Base-by-base conservation (phyloP, 2,888 invertebrate species). In the Drosophila villosipedis region DNA sequence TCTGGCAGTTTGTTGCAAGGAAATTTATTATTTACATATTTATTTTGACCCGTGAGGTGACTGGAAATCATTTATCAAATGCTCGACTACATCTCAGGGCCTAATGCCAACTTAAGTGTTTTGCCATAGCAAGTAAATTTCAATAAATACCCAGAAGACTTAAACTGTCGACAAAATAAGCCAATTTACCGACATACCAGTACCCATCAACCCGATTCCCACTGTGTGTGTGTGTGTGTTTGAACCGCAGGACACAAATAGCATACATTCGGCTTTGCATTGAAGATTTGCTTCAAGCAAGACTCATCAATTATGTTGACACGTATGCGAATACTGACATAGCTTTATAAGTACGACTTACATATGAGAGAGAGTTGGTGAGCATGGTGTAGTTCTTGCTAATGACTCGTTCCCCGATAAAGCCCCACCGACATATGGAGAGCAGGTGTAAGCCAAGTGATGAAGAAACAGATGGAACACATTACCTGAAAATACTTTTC, bases 111-210 rank as follows among this genome's bases (percentile, higher is more conserved):
- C 89, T 71, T 89, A 85, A 90, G 90, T 85, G 89, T 83, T 85
- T 89, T 63, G 76, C 86, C 68, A 86, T 83, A 72, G 72, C 78
- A 69, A 89, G 78, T 89, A 89, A 83, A 90, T 89, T 85, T 85
- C 90, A 89, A 90, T 85, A 89, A 85, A 85, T 78, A 83, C 85
- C 85, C 81, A 52, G 50, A 70, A 78, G 85, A 79, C 87, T 89
- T 86, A 78, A 76, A 75, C 85, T 85, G 90, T 89, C 91, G 89
- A 90, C 90, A 81, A 86, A 89, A 83, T 90, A 85, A 85, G 90
- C 85, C 85, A 85, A 85, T 85, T 89, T 85, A 83, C 81, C 63
- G 64, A 66, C 58, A 68, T 35, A 33, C 62, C 58, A 35, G 61
- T 71, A 65, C 68, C 52, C 76, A 53, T 59, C 55, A 55, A 60